These are phyloP conservation scores for Lycopodina hypogea DNA, from an alignment of 37 sponge, comb jelly and placozoan species.

Conservation along the genomic window DNA sequence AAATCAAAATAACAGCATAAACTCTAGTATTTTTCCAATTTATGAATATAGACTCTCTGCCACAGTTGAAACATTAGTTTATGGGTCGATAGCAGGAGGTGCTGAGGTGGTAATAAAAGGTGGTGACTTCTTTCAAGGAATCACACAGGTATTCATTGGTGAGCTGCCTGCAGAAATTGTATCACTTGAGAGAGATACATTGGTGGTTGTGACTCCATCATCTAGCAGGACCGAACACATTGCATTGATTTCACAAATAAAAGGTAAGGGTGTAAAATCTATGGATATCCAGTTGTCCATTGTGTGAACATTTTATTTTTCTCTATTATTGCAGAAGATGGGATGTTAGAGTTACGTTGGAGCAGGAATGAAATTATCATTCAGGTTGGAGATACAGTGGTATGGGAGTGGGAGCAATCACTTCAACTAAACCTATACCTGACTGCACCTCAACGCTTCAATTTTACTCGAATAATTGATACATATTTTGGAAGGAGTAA, in stretches of 20 bases:
- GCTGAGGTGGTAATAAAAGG: background rate
- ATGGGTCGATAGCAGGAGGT: background rate
- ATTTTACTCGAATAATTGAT: too few species aligned
- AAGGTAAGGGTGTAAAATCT: background rate
- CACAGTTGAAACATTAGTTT: background rate
- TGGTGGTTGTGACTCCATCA: background rate
- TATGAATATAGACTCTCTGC: background rate
- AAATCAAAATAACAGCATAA: background rate
- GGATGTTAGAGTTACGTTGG: background rate
- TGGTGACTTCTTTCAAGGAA: background rate
- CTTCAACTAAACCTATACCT: too few species aligned
- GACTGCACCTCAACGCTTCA: too few species aligned
- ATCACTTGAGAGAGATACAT: background rate
- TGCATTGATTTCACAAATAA: background rate
- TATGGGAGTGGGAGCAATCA: background rate
- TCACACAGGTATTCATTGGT: background rate
- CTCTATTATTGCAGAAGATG: background rate
- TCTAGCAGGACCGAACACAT: background rate
- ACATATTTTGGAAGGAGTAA: too few species aligned
- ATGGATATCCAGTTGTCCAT: background rate
- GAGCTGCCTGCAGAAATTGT: background rate
- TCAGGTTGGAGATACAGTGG: conserved; percentile 2
- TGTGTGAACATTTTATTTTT: background rate
- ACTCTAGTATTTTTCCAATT: background rate
- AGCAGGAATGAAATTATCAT: background rate